These are phyloP conservation scores for Julus scanicus DNA, from an alignment of 2,888 invertebrate species.

Conservation along the genomic window DNA sequence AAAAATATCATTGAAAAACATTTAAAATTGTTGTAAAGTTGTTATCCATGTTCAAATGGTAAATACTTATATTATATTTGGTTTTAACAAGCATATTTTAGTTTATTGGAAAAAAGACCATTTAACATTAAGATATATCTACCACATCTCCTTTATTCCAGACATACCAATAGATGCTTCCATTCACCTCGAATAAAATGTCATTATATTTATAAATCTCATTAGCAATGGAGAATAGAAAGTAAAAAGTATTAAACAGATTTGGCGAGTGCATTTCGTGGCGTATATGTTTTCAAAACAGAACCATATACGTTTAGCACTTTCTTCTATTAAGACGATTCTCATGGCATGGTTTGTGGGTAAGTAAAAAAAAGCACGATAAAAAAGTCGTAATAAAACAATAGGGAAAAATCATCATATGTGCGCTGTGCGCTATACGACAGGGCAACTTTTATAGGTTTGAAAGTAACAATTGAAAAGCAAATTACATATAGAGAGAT, in stretches of 20 bases:
- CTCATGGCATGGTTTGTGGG: neutral
- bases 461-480: constrained; percentile 36
- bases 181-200: neutral
- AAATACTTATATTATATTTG: no score
- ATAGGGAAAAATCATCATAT: neutral
- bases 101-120: neutral
- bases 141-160: neutral
- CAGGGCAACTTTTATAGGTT: constrained; percentile 23
- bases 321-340: constrained; percentile 2
- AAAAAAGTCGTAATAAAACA: constrained; percentile 30
- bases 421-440: neutral
- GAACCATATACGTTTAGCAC: neutral
- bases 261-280: neutral
- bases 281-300: neutral
- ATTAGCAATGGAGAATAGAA: neutral
- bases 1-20: no score
- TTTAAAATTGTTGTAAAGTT: no score
- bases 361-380: constrained; percentile 4
- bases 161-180: neutral
- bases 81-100: neutral
- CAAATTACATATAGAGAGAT: constrained; percentile 22
- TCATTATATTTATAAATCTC: neutral
- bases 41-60: no score
- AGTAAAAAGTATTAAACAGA: constrained; percentile 15
- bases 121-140: no score